Evolutionary conservation across 2,113 vertebrate genomes (phyloP).

Genomic region (Oreochromis aureus): DNA sequence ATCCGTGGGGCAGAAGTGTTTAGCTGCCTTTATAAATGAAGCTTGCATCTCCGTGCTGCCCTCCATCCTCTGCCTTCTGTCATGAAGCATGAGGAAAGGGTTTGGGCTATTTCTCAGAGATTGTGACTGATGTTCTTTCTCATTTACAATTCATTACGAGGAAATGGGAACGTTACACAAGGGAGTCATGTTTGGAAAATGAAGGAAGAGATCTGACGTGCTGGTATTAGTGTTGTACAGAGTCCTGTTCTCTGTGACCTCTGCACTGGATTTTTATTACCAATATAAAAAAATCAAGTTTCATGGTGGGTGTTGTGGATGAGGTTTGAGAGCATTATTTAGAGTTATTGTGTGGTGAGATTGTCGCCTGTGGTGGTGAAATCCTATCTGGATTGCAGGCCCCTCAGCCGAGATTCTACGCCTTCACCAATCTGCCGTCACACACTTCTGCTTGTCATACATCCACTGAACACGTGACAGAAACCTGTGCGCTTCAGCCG

Average conservation of each 20-base stretch:
- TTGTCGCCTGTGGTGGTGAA: background rate
- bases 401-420: background rate
- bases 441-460: slow-evolving; percentile 25
- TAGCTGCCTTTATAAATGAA: background rate
- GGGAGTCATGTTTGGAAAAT: background rate
- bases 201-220: background rate
- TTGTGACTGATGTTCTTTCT: background rate
- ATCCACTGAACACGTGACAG: background rate
- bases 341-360: background rate
- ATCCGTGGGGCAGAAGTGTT: background rate
- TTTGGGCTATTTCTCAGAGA: background rate
- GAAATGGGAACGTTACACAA: background rate
- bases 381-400: background rate
- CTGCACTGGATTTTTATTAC: background rate
- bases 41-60: rapidly evolving
- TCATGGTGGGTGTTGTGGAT: background rate
- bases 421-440: background rate
- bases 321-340: background rate
- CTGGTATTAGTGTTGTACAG: background rate
- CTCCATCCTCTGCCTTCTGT: background rate
- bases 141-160: background rate
- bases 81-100: background rate
- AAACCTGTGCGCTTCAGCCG: background rate
- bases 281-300: background rate
- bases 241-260: background rate